Evolutionary conservation across 1,140 invertebrate species (phyloP).

Genomic region (Ptiloglossa arizonensis): DNA sequence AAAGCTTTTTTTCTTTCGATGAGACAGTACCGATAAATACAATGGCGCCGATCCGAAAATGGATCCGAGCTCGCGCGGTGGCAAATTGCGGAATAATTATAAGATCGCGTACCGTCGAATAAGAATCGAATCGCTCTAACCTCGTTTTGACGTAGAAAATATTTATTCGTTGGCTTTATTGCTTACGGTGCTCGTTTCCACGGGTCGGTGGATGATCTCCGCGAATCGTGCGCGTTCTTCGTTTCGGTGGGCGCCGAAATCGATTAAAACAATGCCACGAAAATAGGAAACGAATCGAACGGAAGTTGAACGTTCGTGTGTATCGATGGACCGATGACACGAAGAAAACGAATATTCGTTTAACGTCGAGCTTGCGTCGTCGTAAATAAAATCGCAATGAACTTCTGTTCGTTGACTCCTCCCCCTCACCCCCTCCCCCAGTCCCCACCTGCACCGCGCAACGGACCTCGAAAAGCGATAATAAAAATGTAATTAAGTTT

Average conservation of each 20-base stretch:
- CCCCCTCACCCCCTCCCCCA: too few relatives aligned
- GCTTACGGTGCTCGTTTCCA: background rate
- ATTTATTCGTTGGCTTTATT: constrained; percentile 1
- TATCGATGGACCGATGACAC: constrained; percentile 10
- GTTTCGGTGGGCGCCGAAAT: background rate
- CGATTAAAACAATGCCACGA: constrained; percentile 10
- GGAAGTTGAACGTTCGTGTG: background rate
- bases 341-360: constrained; percentile 15
- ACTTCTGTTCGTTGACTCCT: background rate
- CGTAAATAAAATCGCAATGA: constrained; percentile 15
- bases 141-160: background rate
- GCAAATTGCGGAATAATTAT: too few relatives aligned
- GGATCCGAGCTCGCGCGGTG: too few relatives aligned
- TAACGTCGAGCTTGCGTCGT: background rate
- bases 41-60: too few relatives aligned
- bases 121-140: background rate
- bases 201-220: background rate
- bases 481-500: constrained; percentile 30
- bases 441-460: background rate
- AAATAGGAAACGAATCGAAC: background rate
- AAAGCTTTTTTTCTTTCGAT: too few relatives aligned
- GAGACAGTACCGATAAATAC: too few relatives aligned
- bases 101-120: background rate
- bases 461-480: background rate
- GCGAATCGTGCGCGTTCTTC: background rate